Base-by-base conservation (phyloP, 2,113 vertebrate species). In the Bubo bubo region DNA sequence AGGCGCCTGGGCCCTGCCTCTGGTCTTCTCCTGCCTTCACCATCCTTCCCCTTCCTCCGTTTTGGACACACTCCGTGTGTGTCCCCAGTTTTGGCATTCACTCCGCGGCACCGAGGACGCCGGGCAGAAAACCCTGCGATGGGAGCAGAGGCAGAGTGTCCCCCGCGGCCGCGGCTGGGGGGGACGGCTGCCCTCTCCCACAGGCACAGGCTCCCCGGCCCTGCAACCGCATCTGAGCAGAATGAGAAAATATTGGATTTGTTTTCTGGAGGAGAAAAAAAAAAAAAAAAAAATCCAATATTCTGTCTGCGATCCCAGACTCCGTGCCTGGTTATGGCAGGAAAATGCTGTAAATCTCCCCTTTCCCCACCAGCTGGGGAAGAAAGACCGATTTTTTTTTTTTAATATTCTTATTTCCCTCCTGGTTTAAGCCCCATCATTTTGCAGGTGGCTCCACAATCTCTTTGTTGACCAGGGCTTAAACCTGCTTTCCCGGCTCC, bases 231-330 rank as follows among this genome's bases (percentile, higher is more conserved):
- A 39, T 81, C 90, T 32, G 89, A 81, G 77, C 88, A 56, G 82
- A 88, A 97, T 52, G 68, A 96, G 81, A 96, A 97, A 92, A 93
- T 95, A 97, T 95, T 94, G 94, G 86, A 96, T 97, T 97, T 96
- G 86, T 93, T 97, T 96, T 76, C 84, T 73, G 82, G 79, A 93
- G 63, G 22, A 47, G 47, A 26, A 60, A 50, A 64, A 74, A 26
- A 59, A 96, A 68, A 72, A 41, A 72, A 37, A 66, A 63, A 91
- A 84, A 97, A 96, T 95, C 93, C 97, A 95, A 97, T 97, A 97
- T 94, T 95, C 94, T 90, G 97, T 96, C 97, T 98, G 96, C 43
- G 3, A 73, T 86, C 59, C 45, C 93, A 92, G 93, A 90, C 93
- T 93, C 95, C 0, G 28, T 4, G 52, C 82, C 91, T 87, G 72